phyloP scores from a whole-genome alignment of 2,888 invertebrate genomes.

The Helobdella robusta region DNA sequence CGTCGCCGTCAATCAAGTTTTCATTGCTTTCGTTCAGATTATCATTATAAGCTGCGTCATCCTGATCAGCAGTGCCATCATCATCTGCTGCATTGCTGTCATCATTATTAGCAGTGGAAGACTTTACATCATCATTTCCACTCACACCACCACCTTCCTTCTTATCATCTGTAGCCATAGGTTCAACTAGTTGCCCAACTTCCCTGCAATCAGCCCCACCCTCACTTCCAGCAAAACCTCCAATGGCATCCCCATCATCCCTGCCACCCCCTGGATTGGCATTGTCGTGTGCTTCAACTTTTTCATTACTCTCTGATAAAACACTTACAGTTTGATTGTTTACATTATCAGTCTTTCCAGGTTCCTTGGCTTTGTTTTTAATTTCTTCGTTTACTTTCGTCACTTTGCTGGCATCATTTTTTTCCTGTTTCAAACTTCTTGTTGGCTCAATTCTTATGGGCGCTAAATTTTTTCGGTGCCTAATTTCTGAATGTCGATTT shows the following conservation, averaged over 20 bases:
- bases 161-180: too few relatives aligned
- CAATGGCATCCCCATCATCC: too few relatives aligned
- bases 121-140: not conserved
- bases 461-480: not conserved
- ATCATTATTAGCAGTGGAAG: too few relatives aligned
- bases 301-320: not conserved
- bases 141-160: not conserved
- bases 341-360: not conserved
- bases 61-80: not conserved
- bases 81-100: not conserved
- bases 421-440: too few relatives aligned
- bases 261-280: not conserved
- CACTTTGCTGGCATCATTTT: too few relatives aligned
- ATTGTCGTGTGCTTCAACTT: not conserved
- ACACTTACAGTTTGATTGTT: not conserved
- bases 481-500: not conserved
- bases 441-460: constrained; percentile 8
- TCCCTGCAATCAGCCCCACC: too few relatives aligned
- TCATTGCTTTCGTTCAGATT: not conserved
- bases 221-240: too few relatives aligned
- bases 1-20: not conserved
- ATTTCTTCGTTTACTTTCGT: too few relatives aligned
- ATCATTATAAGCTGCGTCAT: not conserved
- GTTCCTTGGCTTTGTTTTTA: not conserved
- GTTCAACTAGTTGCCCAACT: too few relatives aligned